A percentile compares a stretch with the other conserved stretches of the same genome.
Evolutionary conservation across 2,888 invertebrate species (phyloP).

Genomic region (Sminthurides aquaticus): DNA sequence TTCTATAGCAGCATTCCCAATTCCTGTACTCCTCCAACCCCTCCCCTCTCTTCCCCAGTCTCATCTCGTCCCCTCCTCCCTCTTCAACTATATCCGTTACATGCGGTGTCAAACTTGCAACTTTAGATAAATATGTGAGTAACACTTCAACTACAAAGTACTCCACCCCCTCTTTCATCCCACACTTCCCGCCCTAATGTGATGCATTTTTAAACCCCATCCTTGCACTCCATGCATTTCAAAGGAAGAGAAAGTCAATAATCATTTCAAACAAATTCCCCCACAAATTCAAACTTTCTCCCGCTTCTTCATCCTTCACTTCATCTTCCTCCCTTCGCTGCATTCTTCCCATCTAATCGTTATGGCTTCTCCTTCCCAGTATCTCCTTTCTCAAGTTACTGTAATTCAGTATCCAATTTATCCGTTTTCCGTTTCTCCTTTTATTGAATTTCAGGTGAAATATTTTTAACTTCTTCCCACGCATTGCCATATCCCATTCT

Average conservation of each 20-base stretch:
- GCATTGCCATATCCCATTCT: too few species aligned
- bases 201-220: not conserved
- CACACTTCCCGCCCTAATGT: not conserved
- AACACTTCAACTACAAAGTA: not conserved
- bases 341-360: not conserved
- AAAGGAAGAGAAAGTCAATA: not conserved
- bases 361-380: not conserved
- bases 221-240: not conserved
- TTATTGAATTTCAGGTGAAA: not conserved
- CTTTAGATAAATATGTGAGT: not conserved
- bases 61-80: not conserved
- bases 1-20: too few species aligned
- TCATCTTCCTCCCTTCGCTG: not conserved
- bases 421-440: not conserved
- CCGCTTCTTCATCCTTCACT: not conserved
- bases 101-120: not conserved
- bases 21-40: not conserved
- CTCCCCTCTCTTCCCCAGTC: not conserved
- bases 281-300: not conserved
- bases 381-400: not conserved
- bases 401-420: not conserved
- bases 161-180: not conserved
- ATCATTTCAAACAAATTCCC: not conserved
- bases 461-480: too few species aligned
- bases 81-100: not conserved